These are phyloP conservation scores for Elmis aenea DNA, from an alignment of 2,888 invertebrate species.

Conservation along the genomic window DNA sequence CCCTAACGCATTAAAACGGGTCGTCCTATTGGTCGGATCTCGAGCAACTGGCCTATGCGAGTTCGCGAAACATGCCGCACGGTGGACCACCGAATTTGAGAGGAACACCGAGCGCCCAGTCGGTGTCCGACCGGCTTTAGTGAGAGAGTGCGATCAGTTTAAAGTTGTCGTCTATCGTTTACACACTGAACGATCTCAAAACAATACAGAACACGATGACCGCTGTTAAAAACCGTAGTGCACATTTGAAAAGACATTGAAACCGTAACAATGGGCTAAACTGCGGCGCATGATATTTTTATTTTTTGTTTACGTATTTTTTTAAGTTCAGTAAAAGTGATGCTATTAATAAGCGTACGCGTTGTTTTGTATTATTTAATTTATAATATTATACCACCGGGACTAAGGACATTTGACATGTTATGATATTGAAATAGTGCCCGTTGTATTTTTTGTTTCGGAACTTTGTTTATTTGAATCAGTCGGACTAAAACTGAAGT, in stretches of 20 bases:
- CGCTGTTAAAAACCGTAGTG: conserved; percentile 7
- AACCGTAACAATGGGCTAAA: conserved; percentile 39
- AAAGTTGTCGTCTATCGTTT: conserved; percentile 10
- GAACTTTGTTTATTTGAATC: conserved; percentile 33
- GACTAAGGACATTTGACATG: conserved; percentile 43
- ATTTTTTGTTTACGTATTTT: conserved; percentile 33
- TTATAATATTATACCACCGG: conserved; percentile 35
- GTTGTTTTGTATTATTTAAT: conserved; percentile 25
- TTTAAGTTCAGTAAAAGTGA: conserved; percentile 31
- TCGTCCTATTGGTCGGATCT: conserved; percentile 43
- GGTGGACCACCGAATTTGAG: conserved; percentile 39
- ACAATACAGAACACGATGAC: conserved; percentile 15
- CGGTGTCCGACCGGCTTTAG: conserved; percentile 36
- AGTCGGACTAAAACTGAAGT: conserved; percentile 9
- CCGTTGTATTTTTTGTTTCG: conserved; percentile 42
- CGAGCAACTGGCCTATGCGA: conserved; percentile 37
- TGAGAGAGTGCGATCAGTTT: conserved; percentile 12
- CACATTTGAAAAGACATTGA: conserved; percentile 11
- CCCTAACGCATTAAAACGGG: conserved; percentile 40
- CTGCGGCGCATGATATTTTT: conserved; percentile 26
- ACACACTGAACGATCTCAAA: conserved; percentile 6
- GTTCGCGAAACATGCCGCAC: conserved; percentile 43
- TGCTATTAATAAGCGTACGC: conserved; percentile 25
- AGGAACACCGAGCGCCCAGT: conserved; percentile 35
- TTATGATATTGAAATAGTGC: conserved; percentile 47